A percentile compares a stretch with the other conserved stretches of the same genome.
Conservation (phyloP, 2,113 vertebrate genomes). For the Lophura nycthemera region DNA sequence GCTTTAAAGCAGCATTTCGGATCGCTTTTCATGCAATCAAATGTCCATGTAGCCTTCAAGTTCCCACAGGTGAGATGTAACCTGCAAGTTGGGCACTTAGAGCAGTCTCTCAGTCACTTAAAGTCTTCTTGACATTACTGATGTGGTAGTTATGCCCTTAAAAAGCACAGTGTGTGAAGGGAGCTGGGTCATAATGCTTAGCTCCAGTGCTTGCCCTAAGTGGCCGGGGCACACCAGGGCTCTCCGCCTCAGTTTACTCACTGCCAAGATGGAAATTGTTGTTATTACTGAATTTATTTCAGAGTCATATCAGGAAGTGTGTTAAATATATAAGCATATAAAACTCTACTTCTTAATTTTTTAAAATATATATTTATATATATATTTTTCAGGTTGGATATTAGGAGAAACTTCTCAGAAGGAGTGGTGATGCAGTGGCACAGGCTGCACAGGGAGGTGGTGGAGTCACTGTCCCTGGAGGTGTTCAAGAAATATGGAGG, state of each 20-base stretch:
- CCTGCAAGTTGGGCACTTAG: slow-evolving; percentile 33
- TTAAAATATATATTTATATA: too few species aligned
- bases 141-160: slow-evolving; percentile 19
- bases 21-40: slow-evolving; percentile 35
- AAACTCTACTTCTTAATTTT: not conserved
- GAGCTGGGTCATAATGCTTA: not conserved
- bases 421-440: too few species aligned
- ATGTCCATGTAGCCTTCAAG: not conserved
- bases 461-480: too few species aligned
- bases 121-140: slow-evolving; percentile 11
- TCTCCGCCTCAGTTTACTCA: not conserved
- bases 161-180: not conserved
- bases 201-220: not conserved
- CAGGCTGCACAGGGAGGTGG: too few species aligned
- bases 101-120: slow-evolving; percentile 33
- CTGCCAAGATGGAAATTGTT: not conserved
- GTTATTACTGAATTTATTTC: not conserved
- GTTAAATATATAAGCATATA: not conserved
- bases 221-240: not conserved
- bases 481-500: too few species aligned
- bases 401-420: too few species aligned
- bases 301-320: not conserved
- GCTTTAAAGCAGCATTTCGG: not conserved
- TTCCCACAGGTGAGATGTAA: slow-evolving; percentile 60
- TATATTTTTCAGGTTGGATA: too few species aligned